Conservation (phyloP, 2,797 vertebrate genomes). For the Phalanger gymnotis region DNA sequence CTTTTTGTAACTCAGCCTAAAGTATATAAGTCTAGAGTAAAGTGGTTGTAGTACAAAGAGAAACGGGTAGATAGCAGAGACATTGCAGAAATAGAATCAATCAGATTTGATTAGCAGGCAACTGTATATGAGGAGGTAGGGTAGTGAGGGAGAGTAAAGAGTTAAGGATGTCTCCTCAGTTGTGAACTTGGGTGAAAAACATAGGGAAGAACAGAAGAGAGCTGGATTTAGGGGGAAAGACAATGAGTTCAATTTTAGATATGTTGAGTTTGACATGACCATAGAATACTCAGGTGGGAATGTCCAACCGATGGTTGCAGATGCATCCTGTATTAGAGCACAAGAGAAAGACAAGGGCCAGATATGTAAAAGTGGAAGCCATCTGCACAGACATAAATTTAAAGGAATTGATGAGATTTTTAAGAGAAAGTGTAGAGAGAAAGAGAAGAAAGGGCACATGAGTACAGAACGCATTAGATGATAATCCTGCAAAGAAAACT, state of each 20-base stretch:
- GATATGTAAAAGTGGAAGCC: background rate
- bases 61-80: background rate
- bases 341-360: background rate
- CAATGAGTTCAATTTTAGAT: background rate
- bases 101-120: background rate
- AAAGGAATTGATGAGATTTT: background rate
- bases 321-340: background rate
- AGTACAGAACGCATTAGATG: background rate
- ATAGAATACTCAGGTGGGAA: background rate
- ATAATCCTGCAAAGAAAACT: background rate
- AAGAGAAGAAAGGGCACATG: background rate
- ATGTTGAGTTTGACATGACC: background rate
- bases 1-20: background rate
- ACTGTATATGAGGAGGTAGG: background rate
- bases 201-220: background rate
- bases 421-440: background rate
- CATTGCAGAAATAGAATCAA: background rate
- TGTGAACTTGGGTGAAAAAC: background rate
- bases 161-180: background rate
- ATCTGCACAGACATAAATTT: background rate
- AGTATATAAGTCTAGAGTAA: background rate
- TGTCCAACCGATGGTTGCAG: background rate
- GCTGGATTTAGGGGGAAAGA: background rate
- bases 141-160: background rate
- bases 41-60: background rate